phyloP scores from a whole-genome alignment of 1,140 invertebrate species.

The Harpegnathos saltator region DNA sequence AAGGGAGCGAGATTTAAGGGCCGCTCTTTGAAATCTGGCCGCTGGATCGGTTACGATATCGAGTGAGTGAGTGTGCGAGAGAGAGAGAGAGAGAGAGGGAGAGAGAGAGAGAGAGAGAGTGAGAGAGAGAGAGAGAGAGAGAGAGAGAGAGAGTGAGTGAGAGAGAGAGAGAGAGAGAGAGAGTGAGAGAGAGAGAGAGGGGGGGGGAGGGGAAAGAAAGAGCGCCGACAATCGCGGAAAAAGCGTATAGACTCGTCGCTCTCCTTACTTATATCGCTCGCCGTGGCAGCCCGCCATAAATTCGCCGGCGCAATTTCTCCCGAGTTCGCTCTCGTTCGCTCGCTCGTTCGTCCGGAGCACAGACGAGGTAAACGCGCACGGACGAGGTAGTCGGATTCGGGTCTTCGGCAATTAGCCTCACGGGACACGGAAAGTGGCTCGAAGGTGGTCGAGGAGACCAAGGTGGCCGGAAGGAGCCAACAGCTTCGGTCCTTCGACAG shows the following conservation, averaged over 20 bases:
- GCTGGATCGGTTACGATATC: conserved; percentile 44
- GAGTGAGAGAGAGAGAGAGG: not conserved
- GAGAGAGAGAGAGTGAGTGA: conserved; percentile 6
- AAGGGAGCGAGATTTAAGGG: conserved; percentile 57
- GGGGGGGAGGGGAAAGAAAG: not conserved
- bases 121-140: not conserved
- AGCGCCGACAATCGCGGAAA: conserved; percentile 54
- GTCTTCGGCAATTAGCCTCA: conserved; percentile 71
- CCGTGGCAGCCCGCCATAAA: conserved; percentile 37
- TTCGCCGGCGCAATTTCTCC: conserved; percentile 44
- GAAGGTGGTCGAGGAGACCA: conserved; percentile 52
- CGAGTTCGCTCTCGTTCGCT: conserved; percentile 30
- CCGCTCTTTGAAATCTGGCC: conserved; percentile 47
- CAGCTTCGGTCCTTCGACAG: conserved; percentile 63
- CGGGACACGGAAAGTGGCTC: conserved; percentile 58
- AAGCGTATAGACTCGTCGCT: conserved; percentile 23
- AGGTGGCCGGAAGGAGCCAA: conserved; percentile 49
- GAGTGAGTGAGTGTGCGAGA: not conserved
- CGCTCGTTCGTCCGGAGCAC: not conserved
- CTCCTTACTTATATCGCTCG: conserved; percentile 4
- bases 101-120: not conserved
- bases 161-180: not conserved
- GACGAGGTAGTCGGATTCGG: conserved; percentile 41
- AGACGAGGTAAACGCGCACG: not conserved
- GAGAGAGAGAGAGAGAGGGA: not conserved